Base-by-base conservation (phyloP, 2,797 vertebrate species). In the Sarcophilus harrisii region DNA sequence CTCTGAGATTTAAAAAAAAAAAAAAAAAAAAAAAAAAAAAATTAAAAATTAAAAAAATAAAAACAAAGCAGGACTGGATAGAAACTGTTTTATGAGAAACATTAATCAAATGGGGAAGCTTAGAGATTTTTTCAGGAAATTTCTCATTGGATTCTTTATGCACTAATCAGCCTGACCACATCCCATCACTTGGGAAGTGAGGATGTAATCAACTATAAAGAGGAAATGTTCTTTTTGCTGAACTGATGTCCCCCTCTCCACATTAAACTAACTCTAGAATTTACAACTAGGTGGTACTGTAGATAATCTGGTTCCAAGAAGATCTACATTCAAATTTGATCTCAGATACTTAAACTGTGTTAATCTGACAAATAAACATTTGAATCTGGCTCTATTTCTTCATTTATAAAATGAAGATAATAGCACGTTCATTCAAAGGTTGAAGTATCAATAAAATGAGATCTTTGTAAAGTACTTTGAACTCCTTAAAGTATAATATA, bases 11-110 rank as follows among this genome's bases (percentile, higher is more conserved):
- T 4, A 52, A 54, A 54, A 54, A 54, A 54, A 6, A 55, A 55
- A 10, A 55, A 10, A 0, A 97, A 93, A 93, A 94, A 94, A 92
- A 91, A 92, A 97, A 90, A 93, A 95, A 97, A 97, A 92, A 66
- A 95, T n/a, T n/a, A n/a, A n/a, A n/a, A n/a, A n/a, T n/a, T n/a
- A 93, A 94, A 94, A 92, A 91, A 92, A 97, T 90, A 93, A 95
- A 97, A 97, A 92, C 66, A 95, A 95, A 92, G 16, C 90, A 60
- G 95, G 58, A 21, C 38, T 59, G 11, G 92, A 59, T 32, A 94
- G 92, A 96, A 95, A 93, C 12, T 55, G 10, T 52, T 38, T 38
- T 94, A 57, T 52, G 52, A 95, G 96, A 94, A 94, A 87, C 27
- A 30, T 91, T 92, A 93, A 18, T 90, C 73, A 87, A 87, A 38